Base-by-base conservation (phyloP, 2,797 vertebrate genomes). In the Poliocrania exsul region DNA sequence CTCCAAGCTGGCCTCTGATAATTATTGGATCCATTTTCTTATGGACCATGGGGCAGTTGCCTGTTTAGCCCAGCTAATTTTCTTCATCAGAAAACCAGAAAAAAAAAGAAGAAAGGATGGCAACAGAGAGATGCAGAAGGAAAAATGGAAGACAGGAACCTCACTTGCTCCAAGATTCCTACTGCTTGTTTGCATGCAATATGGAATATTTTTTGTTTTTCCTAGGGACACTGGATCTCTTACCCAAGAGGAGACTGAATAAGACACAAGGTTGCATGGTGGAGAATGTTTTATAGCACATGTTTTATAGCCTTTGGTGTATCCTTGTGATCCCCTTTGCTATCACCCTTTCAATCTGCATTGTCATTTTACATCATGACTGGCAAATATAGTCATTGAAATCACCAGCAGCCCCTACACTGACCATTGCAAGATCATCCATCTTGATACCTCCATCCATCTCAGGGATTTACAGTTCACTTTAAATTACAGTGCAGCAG, bases 401-500 rank as follows among this genome's bases (percentile, higher is more conserved):
- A 58, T 81, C 73, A 81, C 66, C 62, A 75, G 24, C 62, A 86
- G 44, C 33, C 49, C 72, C 78, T 82, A 66, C 81, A 23, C 56
- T 93, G 91, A 70, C 91, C 89, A 57, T 28, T 79, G 51, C 37
- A 69, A 29, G 60, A 89, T 65, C 84, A 83, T 75, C 75, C 61
- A 83, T 88, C 87, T 65, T 66, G 47, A 81, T 86, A 60, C 31
- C 26, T 91, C 86, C 89, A 89, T 86, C 79, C 79, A 72, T 90
- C 75, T 91, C 87, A 66, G 54, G 40, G 75, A 75, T 93, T 96
- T 93, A 86, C 44, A 50, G 44, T 79, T 96, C 47, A 42, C 61
- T 96, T 93, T 84, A 87, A 93, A 86, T 91, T 91, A 38, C 10
- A 86, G 46, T 60, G 70, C 80, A 92, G 83, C 56, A 88, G 79